phyloP scores from a whole-genome alignment of 2,797 vertebrate genomes.

The Cyclura pinguis region DNA sequence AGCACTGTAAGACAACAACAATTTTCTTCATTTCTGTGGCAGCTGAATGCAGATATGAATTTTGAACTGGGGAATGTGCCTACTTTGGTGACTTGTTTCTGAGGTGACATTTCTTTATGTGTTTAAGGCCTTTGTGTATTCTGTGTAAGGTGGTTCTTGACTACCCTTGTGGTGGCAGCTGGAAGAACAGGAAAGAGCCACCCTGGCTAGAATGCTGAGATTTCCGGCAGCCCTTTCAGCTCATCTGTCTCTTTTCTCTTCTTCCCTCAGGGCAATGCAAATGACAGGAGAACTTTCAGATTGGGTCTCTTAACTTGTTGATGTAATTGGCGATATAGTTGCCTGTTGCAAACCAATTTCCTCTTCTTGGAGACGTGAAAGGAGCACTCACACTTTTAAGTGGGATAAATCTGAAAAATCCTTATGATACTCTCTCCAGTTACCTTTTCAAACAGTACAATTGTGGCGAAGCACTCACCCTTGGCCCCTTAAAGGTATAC shows the following conservation, averaged over 20 bases:
- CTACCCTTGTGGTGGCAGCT: no score
- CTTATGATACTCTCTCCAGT: no score
- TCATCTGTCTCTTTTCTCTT: neutral
- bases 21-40: neutral
- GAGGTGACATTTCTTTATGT: neutral
- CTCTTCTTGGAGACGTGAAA: neutral
- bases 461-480: no score
- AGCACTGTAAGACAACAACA: neutral
- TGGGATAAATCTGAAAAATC: neutral
- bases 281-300: neutral
- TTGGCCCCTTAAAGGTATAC: no score
- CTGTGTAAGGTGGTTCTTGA: no score
- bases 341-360: no score
- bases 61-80: neutral
- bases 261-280: neutral
- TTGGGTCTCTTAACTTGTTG: neutral
- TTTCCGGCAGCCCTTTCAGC: neutral
- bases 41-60: neutral
- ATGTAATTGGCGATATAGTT: neutral
- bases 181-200: no score
- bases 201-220: neutral
- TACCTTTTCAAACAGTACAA: no score
- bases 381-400: neutral
- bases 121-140: neutral
- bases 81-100: neutral